phyloP scores from a whole-genome alignment of 1,140 invertebrate species.

The Nomia melanderi region DNA sequence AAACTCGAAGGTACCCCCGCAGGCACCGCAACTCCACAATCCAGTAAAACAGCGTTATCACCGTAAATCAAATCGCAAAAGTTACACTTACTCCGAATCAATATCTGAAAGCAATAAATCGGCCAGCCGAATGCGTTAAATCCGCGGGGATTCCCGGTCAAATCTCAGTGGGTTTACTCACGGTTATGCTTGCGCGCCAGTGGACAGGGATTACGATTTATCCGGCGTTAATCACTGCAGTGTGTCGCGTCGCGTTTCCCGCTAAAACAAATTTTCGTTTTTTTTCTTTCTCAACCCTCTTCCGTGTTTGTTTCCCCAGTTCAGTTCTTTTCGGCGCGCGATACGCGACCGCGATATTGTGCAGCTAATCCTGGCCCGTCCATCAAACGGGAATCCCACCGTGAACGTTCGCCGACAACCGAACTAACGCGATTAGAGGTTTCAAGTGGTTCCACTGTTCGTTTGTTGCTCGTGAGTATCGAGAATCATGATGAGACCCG shows the following conservation, averaged over 20 bases:
- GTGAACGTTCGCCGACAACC: conserved; percentile 37
- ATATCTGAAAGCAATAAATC: no score
- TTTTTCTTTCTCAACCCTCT: no score
- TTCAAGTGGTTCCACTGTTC: conserved; percentile 41
- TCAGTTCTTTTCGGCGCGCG: no score
- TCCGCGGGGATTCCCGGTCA: no score
- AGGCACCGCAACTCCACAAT: no score
- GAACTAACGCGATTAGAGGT: conserved; percentile 41
- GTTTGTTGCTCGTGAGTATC: conserved; percentile 15
- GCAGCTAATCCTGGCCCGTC: conserved; percentile 48
- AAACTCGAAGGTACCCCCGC: no score
- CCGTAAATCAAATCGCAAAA: no score
- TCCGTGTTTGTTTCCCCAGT: no score
- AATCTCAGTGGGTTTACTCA: conserved; percentile 14
- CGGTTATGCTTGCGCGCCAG: neutral
- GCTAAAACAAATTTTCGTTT: no score
- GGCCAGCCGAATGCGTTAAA: no score
- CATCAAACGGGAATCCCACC: conserved; percentile 46
- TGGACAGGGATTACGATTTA: conserved; percentile 35
- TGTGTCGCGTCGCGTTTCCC: conserved; percentile 13
- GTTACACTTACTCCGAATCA: no score
- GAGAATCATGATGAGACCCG: conserved; percentile 1
- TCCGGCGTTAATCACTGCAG: conserved; percentile 39
- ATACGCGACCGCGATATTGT: conserved; percentile 43
- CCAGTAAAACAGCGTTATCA: no score